Evolutionary conservation across 2,113 vertebrate genomes (phyloP).

Genomic region (Anser cygnoides): DNA sequence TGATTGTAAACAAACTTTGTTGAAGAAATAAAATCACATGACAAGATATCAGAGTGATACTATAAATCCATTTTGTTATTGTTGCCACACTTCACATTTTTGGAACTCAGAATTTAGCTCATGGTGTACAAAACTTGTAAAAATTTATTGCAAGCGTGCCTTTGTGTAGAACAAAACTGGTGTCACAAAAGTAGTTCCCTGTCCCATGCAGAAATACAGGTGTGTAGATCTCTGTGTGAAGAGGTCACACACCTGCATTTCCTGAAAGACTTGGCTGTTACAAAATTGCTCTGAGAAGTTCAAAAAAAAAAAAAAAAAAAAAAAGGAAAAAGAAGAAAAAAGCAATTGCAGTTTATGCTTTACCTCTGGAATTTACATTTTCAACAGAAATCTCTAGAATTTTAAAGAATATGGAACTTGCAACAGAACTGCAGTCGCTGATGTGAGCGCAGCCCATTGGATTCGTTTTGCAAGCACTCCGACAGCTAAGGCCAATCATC

Average conservation of each 20-base stretch:
- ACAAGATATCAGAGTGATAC: slow-evolving; percentile 66
- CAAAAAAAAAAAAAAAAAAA: not conserved
- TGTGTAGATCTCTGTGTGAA: not conserved
- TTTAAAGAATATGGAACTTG: not conserved
- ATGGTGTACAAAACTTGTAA: slow-evolving; percentile 68
- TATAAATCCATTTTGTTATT: slow-evolving; percentile 65
- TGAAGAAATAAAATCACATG: slow-evolving; percentile 69
- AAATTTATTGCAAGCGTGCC: slow-evolving; percentile 70
- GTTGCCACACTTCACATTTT: slow-evolving; percentile 66
- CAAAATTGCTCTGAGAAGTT: slow-evolving; percentile 30
- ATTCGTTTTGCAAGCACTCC: not conserved
- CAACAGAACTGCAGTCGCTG: not conserved
- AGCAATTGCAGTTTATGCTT: not conserved
- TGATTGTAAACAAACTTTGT: slow-evolving; percentile 69
- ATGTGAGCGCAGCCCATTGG: not conserved
- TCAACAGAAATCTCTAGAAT: not conserved
- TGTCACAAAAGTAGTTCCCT: slow-evolving; percentile 65
- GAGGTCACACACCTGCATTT: slow-evolving; percentile 28
- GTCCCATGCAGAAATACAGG: slow-evolving; percentile 43
- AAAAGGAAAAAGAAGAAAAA: not conserved
- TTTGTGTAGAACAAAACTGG: slow-evolving; percentile 60
- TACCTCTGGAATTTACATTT: slow-evolving; percentile 1
- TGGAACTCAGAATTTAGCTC: slow-evolving; percentile 64
- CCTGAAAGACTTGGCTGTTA: slow-evolving; percentile 51
- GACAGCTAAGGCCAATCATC: not conserved